Percentiles rank a stretch among this genome's conserved stretches.
These are phyloP conservation scores for Eupithecia dodoneata DNA, from an alignment of 2,888 invertebrate species.

Conservation along the genomic window DNA sequence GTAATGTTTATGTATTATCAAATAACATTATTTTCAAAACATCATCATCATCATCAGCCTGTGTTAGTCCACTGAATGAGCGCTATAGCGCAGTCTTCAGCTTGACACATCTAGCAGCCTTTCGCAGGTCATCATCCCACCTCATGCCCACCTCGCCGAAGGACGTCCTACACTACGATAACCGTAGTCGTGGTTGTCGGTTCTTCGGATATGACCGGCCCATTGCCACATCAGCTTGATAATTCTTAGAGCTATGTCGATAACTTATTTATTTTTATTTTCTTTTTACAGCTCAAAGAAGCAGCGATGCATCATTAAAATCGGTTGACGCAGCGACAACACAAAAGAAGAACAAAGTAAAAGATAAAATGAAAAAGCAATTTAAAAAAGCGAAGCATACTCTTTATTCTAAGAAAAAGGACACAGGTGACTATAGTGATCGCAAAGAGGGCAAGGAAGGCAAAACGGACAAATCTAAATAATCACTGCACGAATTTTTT, in stretches of 20 bases:
- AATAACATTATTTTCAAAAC: too few relatives aligned
- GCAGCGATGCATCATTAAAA: slow-evolving; percentile 77
- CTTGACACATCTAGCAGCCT: too few relatives aligned
- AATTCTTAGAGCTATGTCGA: too few relatives aligned
- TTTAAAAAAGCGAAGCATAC: slow-evolving; percentile 78
- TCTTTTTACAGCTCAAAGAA: slow-evolving; percentile 71
- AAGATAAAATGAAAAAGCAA: slow-evolving; percentile 80
- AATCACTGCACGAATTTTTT: slow-evolving; percentile 24
- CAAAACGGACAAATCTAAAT: slow-evolving; percentile 62
- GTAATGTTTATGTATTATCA: too few relatives aligned
- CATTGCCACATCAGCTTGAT: too few relatives aligned
- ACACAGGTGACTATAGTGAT: slow-evolving; percentile 56
- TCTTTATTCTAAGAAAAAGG: slow-evolving; percentile 75
- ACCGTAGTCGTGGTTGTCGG: neutral
- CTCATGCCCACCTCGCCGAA: too few relatives aligned
- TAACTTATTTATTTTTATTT: neutral
- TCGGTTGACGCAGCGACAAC: slow-evolving; percentile 67
- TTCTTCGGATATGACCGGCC: too few relatives aligned
- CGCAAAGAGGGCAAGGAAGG: slow-evolving; percentile 53
- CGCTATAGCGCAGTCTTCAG: too few relatives aligned
- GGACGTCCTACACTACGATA: too few relatives aligned
- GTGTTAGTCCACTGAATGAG: too few relatives aligned
- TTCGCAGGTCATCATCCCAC: too few relatives aligned
- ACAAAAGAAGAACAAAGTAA: slow-evolving; percentile 78
- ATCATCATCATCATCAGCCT: too few relatives aligned